Base-by-base conservation (phyloP, 2,888 invertebrate genomes). In the Sinohyriopsis cumingii region DNA sequence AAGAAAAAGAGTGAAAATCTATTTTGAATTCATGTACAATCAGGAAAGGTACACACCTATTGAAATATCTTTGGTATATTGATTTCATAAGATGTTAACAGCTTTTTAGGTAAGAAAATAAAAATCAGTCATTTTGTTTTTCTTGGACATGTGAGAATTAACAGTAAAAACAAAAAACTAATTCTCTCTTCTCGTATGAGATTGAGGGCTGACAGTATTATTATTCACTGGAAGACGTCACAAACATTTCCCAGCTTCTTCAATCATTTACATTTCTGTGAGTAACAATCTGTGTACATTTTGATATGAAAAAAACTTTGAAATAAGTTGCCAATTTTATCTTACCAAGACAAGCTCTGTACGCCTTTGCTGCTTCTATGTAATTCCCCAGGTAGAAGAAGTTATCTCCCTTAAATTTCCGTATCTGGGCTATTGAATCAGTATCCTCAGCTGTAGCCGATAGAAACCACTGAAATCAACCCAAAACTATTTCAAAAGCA, bases 361-460 rank as follows among this genome's bases (percentile, higher is more conserved):
- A 84, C 60, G 70, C 71, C 9, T 70, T 63, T 28, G 73, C 65
- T 7, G 84, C 84, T 45, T 73, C 63, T 19, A 56, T 24, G 63
- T 74, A 77, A n/a, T 80, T 60, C 63, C 68, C 56, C 9, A 73
- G 45, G 24, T 69, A 65, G 60, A 73, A 80, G 18, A 69, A 69
- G 59, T 74, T 75, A 67, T 84, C 84, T 60, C 76, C 84, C 63
- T 75, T 75, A 72, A 78, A 82, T 68, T 82, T 82, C 33, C 53
- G 68, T 20, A 71, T 59, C 25, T 63, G 59, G 24, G 67, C 66
- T 57, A 69, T 70, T 25, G 67, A 68, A 45, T 71, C 69, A 25
- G 60, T 56, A 57, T 70, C 76, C 55, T 45, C 61, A 22, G 28
- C 55, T 59, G 68, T 67, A 55, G 63, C 60, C 45, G 67, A 63